Base-by-base conservation (phyloP, 2,888 invertebrate genomes). In the Zele albiditarsus region DNA sequence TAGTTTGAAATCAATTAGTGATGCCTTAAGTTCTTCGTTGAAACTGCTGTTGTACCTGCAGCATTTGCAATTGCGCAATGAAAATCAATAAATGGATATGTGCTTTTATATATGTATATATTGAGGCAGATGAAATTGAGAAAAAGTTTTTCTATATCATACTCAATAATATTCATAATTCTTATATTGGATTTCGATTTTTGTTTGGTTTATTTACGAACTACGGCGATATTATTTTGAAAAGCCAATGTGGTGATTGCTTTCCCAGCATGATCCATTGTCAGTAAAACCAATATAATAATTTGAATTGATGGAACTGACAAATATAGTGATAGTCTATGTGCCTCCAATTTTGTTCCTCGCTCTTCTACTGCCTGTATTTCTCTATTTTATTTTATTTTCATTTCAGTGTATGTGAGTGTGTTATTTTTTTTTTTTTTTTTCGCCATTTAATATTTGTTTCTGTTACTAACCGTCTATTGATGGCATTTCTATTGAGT, bases 1-100 rank as follows among this genome's bases (percentile, higher is more conserved):
- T 87, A 87, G 84, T 82, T 83, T 80, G 78, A 80, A 86, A 86
- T 84, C 84, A 87, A 86, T 87, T 85, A 85, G 84, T 82, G 82
- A 81, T 78, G 80, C 77, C 79, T 78, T 77, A 25, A 69, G 75
- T 58, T 69, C 28, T 20, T 53, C 53, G 53, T 20, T 53, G 20
- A 33, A 53, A 57, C 25, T 69, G 58, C 31, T 33, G 27, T 10
- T 53, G 57, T 38, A 38, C 23, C 49, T 27, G 49, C 16, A 27
- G 16, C n/a, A 67, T 20, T 67, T 14, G 16, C 65, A 53, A 5
- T 53, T 20, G 20, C 10, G 53, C 20, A 20, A 60, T 74, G 38
- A 31, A 58, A 74, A 38, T 66, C 46, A 38, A 57, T 66, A 14
- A 33, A 46, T 23, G n/a, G 14, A 49, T 49, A 65, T 57, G 14